Base-by-base conservation (phyloP, 1,140 invertebrate genomes). In the Caenorhabditis latens region DNA sequence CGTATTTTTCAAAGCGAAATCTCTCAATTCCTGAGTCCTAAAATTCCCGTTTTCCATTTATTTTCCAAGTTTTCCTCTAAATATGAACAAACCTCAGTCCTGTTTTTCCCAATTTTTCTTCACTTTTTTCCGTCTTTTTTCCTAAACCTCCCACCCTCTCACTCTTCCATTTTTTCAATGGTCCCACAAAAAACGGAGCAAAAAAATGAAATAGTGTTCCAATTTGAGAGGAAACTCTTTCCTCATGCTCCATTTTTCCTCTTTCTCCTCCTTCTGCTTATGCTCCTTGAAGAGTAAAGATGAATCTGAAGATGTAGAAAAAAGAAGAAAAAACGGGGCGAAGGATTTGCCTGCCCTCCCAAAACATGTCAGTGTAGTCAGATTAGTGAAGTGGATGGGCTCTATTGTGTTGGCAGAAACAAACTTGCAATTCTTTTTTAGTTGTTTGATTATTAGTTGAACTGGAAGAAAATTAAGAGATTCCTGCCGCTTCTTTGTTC, bases 381-480 rank as follows among this genome's bases (percentile, higher is more conserved):
- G 71, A 79, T 79, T 79, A 79, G 71, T 79, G 71, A 79, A 79
- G 71, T 79, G 71, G 71, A 50, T 48, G 71, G 71, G 5, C 71
- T 79, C 71, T 42, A 53, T 50, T 79, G 71, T 50, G 46, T 53
- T 53, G 50, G 13, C 11, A 79, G 21, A 53, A 79, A 21, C 24
- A 9, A 32, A 8, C 19, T 65, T 65, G 16, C 42, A 19, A 43
- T 7, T 46, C 8, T 71, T 46, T 43, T 19, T n/a, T 24, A 4
- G n/a, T 71, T 65, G 43, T 43, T 71, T 46, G 58, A 63, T 63
- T 63, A 63, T 63, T 63, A 63, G 19, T 63, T 63, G 8, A n/a
- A n/a, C 57, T 58, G 50, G 50, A 53, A 53, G 16, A 53, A 32
- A 32, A 32, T 32, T 32, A 32, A 32, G 32, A 32, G 32, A 32